Base-by-base conservation (phyloP, 1,140 invertebrate species). In the Doryteuthis pealeii region DNA sequence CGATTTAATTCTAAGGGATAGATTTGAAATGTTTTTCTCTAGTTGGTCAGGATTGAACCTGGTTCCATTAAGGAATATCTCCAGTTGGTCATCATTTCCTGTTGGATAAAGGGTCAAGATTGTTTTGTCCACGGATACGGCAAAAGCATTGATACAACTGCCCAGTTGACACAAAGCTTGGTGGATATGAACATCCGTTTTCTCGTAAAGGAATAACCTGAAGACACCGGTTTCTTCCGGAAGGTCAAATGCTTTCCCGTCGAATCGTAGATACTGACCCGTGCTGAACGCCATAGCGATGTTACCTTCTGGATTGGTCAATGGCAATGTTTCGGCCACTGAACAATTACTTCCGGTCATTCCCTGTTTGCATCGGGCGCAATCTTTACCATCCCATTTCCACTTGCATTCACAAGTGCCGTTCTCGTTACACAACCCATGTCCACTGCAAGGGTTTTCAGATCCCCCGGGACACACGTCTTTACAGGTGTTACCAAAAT, bases 351-450 rank as follows among this genome's bases (percentile, higher is more conserved):
- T 70, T 14, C 77, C 79, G 2, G 67, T 67, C 74, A 74, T 68
- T 4, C 74, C 70, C 6, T 28, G 30, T 6, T 65, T 70, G 67
- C 80, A 82, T 33, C n/a, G 28, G 15, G 35, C 68, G 70, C 80
- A 82, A 30, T 76, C 58, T 5, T 49, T 40, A 32, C 81, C 79
- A 54, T 68, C 58, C 80, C 80, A 82, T 74, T 82, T 82, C 58
- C 70, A 75, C 10, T 68, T 54, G 70, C 80, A 82, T 31, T 49
- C 67, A 71, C 80, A 82, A 15, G 18, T 70, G 10, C 77, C 79
- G 40, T 49, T 15, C 15, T 18, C 15, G 4, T 54, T 26, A 49
- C 80, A 82, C 31, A 54, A 26, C 40, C 80, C 80, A 40, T 79
- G 76, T 33, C 73, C 71, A 35, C 62, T 78, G 31, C 80, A 82